Conservation (phyloP, 2,113 vertebrate species). For the Cryptotis parvus region DNA sequence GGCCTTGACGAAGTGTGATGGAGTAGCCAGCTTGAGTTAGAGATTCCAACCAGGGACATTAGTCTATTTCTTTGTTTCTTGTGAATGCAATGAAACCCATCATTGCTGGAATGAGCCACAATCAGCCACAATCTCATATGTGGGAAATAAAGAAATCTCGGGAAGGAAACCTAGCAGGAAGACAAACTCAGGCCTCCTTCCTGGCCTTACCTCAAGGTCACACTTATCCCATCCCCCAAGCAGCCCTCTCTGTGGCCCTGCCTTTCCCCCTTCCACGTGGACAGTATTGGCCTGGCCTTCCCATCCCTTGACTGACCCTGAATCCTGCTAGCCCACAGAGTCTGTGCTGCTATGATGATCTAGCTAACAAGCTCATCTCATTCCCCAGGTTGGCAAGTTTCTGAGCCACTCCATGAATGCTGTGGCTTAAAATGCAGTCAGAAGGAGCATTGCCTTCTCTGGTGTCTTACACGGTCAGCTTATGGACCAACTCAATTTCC, state of each 20-base stretch:
- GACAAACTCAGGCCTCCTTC: background rate
- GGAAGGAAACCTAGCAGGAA: no score
- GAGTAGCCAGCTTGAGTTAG: background rate
- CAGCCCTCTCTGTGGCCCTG: background rate
- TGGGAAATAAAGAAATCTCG: no score
- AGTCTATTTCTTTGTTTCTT: background rate
- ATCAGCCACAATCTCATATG: no score
- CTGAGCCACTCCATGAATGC: no score
- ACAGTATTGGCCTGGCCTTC: background rate
- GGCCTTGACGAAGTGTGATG: conserved; percentile 17
- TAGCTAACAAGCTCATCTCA: background rate
- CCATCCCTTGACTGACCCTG: no score
- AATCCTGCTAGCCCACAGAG: background rate
- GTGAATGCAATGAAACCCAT: background rate
- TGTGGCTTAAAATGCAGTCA: background rate
- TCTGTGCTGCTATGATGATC: rapidly evolving
- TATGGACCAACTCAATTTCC: background rate
- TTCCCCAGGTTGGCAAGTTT: no score
- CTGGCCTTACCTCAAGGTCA: background rate
- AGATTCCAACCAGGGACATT: background rate
- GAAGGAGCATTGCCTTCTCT: rapidly evolving
- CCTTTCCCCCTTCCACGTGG: background rate
- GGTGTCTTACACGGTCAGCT: background rate
- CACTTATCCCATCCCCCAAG: background rate
- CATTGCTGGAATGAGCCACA: background rate